Evolutionary conservation across 1,140 invertebrate genomes (phyloP), one percentile per base, ranked within the genome.

Genomic region (Chymomyza costata): DNA sequence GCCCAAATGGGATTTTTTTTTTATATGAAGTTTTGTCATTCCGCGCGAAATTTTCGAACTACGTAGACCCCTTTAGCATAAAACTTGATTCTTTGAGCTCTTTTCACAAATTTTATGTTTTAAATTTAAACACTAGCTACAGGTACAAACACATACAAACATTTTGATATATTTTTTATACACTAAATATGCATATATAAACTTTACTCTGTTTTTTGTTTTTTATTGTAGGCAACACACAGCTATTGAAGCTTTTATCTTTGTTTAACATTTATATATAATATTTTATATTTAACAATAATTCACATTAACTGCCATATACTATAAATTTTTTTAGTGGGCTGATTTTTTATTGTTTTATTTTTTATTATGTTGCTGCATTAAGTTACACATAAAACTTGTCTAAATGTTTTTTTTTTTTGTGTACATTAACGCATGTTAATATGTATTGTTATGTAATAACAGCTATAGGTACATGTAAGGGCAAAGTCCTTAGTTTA

Each of bases 111-210:
- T n/a, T n/a, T 14, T 21, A 46, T 35, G 16, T 15, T 57, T 63
- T 25, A 45, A 40, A 56, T 41, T 51, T 44, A 48, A 59, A 25
- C 43, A 70, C 69, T 82, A 82, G 39, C 76, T 82, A 74, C 43
- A 64, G 60, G 65, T 82, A 82, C 56, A 82, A 67, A 82, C 62
- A 81, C 65, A 80, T 73, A 68, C 49, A 74, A 68, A 74, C 61
- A 40, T 53, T 43, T 51, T 47, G 51, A 13, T 48, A 30, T 48
- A 19, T 52, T 50, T 32, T 61, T 55, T 49, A 55, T 55, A 49
- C 19, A 49, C 41, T 70, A 56, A 57, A 59, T 49, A 48, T 46
- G 52, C 39, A 49, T 63, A 57, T 43, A 28, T 49, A 37, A 34
- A 37, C n/a, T 28, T 38, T 49, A 43, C 28, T 44, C 38, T 43